These are phyloP conservation scores for Regulus satrapa DNA, from an alignment of 2,113 vertebrate species.

Conservation along the genomic window DNA sequence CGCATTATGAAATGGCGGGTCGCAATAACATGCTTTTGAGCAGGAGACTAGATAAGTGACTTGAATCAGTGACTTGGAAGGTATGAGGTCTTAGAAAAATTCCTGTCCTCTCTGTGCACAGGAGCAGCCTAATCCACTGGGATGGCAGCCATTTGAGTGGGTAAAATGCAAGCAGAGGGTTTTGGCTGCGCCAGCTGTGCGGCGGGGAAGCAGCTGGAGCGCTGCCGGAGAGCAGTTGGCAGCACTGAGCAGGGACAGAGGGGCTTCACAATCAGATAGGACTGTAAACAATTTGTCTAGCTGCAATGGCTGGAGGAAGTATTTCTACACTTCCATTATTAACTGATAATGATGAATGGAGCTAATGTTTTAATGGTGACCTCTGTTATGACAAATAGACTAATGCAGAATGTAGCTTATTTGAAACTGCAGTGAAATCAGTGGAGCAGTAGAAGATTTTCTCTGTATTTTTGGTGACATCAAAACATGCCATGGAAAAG, in stretches of 20 bases:
- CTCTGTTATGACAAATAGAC: not conserved
- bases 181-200: conserved; percentile 34
- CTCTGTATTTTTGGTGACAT: not conserved
- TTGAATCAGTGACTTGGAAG: not conserved
- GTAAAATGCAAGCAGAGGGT: not conserved
- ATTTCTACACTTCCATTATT: not conserved
- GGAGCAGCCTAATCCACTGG: not conserved
- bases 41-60: not conserved
- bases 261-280: not conserved
- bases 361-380: not conserved
- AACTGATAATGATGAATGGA: not conserved
- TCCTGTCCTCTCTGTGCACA: not conserved
- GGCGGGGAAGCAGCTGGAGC: conserved; percentile 31
- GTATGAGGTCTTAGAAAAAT: not conserved
- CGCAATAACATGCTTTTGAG: not conserved
- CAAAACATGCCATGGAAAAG: not conserved
- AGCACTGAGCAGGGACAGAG: conserved; percentile 20
- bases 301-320: not conserved
- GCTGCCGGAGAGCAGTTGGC: not conserved
- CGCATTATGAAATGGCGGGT: rapidly evolving
- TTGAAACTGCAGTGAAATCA: not conserved
- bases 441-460: not conserved
- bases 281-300: conserved; percentile 34
- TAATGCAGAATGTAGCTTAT: not conserved
- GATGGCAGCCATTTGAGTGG: not conserved